Percentiles rank a stretch among this genome's conserved stretches.
phyloP scores from a whole-genome alignment of 2,888 invertebrate species.

The Thysanoteuthis rhombus region DNA sequence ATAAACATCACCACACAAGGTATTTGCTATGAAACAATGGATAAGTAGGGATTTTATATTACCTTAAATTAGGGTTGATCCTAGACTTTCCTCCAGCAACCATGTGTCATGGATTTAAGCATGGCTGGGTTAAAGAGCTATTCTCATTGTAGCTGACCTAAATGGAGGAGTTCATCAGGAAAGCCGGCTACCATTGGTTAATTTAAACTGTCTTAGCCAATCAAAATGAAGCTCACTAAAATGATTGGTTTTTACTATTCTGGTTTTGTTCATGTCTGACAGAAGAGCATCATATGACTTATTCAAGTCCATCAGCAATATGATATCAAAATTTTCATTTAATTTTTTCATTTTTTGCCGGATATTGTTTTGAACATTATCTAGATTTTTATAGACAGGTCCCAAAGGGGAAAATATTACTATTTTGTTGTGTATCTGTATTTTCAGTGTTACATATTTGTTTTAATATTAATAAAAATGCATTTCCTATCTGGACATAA shows the following conservation, averaged over 20 bases:
- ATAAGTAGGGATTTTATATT: not conserved
- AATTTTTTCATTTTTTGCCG: not conserved
- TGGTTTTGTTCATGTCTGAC: constrained; percentile 12
- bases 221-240: not conserved
- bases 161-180: not conserved
- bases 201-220: not conserved
- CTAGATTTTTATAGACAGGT: not conserved
- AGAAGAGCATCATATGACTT: not conserved
- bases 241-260: constrained; percentile 1
- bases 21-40: not conserved
- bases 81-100: constrained; percentile 12
- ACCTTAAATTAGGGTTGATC: not conserved
- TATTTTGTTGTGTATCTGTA: not conserved
- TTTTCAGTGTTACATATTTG: not conserved
- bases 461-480: not conserved
- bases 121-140: not conserved
- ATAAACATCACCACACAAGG: not conserved
- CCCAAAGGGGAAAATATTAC: not conserved
- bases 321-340: not conserved
- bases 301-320: constrained; percentile 12
- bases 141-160: constrained; percentile 12
- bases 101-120: not conserved
- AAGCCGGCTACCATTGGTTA: not conserved
- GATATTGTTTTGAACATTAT: not conserved
- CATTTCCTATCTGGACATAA: not conserved